A percentile compares a stretch with the other conserved stretches of the same genome.
phyloP scores from a whole-genome alignment of 2,797 vertebrate genomes.

The Somateria mollissima region DNA sequence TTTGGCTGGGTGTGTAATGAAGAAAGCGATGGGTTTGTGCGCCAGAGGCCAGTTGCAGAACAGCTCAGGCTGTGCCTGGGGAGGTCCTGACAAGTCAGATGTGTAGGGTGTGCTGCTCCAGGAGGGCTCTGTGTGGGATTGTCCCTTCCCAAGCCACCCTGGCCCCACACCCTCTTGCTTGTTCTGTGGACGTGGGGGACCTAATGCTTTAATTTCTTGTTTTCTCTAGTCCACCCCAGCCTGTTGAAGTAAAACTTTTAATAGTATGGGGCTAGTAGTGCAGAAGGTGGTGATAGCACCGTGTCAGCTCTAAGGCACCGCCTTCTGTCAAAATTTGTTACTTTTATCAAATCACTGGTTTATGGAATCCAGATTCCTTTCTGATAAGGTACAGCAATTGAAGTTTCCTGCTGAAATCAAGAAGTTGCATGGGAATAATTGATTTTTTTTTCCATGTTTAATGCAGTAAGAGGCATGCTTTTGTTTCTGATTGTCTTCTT shows the following conservation, averaged over 20 bases:
- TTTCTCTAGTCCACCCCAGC: neutral
- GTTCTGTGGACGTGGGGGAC: neutral
- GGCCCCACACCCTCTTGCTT: neutral
- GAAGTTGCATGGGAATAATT: neutral
- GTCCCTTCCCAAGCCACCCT: neutral
- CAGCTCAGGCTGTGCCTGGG: neutral
- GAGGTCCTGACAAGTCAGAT: accelerated
- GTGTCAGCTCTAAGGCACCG: neutral
- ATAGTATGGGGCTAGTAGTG: neutral
- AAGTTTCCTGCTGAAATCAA: neutral
- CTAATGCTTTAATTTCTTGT: neutral
- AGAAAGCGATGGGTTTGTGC: accelerated
- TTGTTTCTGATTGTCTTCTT: neutral
- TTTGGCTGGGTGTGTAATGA: neutral
- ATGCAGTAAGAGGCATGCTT: neutral
- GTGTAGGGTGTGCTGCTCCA: accelerated
- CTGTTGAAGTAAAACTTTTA: neutral
- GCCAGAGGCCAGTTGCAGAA: neutral
- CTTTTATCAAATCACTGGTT: neutral
- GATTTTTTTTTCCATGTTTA: neutral
- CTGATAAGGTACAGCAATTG: neutral
- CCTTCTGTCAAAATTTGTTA: neutral
- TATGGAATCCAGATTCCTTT: neutral
- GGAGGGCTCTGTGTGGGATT: neutral
- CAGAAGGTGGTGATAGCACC: neutral